These are phyloP conservation scores for Stegastes partitus DNA, from an alignment of 2,113 vertebrate species.

Conservation along the genomic window DNA sequence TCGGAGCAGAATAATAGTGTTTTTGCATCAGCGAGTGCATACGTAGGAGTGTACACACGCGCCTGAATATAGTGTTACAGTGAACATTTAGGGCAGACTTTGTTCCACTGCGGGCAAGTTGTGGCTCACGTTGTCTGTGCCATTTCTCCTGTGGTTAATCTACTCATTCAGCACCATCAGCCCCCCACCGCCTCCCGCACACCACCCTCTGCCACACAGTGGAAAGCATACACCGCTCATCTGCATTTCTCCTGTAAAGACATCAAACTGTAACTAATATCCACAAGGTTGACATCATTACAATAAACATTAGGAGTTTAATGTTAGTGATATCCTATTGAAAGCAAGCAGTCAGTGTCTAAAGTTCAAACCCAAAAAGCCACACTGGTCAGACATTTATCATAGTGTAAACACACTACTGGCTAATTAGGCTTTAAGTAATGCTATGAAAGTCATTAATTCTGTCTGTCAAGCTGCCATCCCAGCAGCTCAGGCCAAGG, in stretches of 20 bases:
- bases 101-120: slow-evolving; percentile 75
- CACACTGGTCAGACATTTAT: slow-evolving; percentile 26
- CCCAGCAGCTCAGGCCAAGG: slow-evolving; percentile 26
- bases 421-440: slow-evolving; percentile 48
- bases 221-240: slow-evolving; percentile 72
- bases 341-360: slow-evolving; percentile 14
- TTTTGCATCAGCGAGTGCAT: slow-evolving; percentile 48
- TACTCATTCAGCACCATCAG: slow-evolving; percentile 65
- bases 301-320: slow-evolving; percentile 50
- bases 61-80: slow-evolving; percentile 73
- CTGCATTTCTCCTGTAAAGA: slow-evolving; percentile 59
- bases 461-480: slow-evolving; percentile 30
- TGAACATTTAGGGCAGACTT: slow-evolving; percentile 70
- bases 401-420: slow-evolving; percentile 24
- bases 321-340: slow-evolving; percentile 36
- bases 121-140: slow-evolving; percentile 64
- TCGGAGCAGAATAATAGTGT: slow-evolving; percentile 42
- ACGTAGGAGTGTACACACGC: slow-evolving; percentile 20
- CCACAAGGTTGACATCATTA: slow-evolving; percentile 59
- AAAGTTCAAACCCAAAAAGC: slow-evolving; percentile 22
- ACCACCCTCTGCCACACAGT: slow-evolving; percentile 63
- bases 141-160: slow-evolving; percentile 76
- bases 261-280: slow-evolving; percentile 58
- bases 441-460: slow-evolving; percentile 44
- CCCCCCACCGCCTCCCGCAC: slow-evolving; percentile 20